phyloP scores from a whole-genome alignment of 2,888 invertebrate species.

The Cephus sareptanus region DNA sequence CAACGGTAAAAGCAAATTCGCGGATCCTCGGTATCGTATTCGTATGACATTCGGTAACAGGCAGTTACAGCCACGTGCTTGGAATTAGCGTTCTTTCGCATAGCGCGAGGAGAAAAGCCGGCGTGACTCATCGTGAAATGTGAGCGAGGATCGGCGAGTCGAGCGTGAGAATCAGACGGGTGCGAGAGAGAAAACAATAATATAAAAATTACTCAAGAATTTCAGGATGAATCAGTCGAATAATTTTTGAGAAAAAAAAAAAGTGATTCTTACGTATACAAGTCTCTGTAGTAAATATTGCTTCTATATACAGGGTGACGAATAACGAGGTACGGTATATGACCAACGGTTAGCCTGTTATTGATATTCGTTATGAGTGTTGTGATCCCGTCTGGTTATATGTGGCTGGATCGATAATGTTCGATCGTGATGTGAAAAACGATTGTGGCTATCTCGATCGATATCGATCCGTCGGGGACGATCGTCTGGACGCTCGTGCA shows the following conservation, averaged over 20 bases:
- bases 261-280: background rate
- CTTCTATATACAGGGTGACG: too few relatives aligned
- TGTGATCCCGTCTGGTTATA: background rate
- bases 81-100: background rate
- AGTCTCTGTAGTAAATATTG: background rate
- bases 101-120: background rate
- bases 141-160: background rate
- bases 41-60: background rate
- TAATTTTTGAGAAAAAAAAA: background rate
- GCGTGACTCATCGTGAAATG: background rate
- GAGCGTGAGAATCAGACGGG: background rate
- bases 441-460: background rate
- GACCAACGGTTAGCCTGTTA: too few relatives aligned
- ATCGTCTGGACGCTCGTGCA: background rate
- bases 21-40: background rate
- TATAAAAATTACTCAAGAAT: background rate
- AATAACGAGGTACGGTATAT: too few relatives aligned
- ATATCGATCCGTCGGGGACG: background rate
- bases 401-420: background rate
- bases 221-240: background rate
- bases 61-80: background rate
- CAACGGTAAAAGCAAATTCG: background rate
- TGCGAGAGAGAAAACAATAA: background rate
- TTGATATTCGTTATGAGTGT: background rate
- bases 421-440: background rate